Conservation (phyloP, 2,888 invertebrate species). For the Vandiemenella viatica region DNA sequence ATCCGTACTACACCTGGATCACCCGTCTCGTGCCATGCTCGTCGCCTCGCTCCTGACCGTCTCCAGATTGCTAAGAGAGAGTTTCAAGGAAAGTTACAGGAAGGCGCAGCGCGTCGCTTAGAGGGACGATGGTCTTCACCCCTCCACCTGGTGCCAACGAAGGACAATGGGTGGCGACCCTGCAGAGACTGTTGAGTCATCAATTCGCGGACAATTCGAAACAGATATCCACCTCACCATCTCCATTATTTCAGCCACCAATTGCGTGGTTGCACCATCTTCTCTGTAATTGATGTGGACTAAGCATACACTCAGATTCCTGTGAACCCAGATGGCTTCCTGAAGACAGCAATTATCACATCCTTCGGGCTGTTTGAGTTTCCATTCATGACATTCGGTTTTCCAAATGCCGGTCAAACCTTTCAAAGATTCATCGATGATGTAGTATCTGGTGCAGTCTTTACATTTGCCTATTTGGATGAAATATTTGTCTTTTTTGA, state of each 20-base stretch:
- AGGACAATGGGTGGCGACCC: slow-evolving; percentile 21
- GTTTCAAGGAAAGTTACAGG: slow-evolving; percentile 20
- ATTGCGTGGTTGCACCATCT: too few relatives aligned
- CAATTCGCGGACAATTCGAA: slow-evolving; percentile 23
- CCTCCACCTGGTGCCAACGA: slow-evolving; percentile 21
- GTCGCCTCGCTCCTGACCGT: slow-evolving; percentile 22
- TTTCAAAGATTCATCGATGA: too few relatives aligned
- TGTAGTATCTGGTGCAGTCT: too few relatives aligned
- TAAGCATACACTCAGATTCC: too few relatives aligned
- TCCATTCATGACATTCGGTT: too few relatives aligned
- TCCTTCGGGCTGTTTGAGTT: too few relatives aligned
- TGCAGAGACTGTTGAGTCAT: slow-evolving; percentile 27
- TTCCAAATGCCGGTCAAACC: too few relatives aligned
- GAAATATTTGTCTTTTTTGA: too few relatives aligned
- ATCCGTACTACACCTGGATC: slow-evolving; percentile 17
- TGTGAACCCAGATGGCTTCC: too few relatives aligned
- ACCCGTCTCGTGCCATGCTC: slow-evolving; percentile 20
- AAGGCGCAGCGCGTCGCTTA: slow-evolving; percentile 21
- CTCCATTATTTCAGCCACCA: slow-evolving; percentile 24
- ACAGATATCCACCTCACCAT: slow-evolving; percentile 24
- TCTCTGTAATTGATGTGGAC: too few relatives aligned
- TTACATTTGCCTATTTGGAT: too few relatives aligned
- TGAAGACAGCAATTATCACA: too few relatives aligned
- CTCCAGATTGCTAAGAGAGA: slow-evolving; percentile 20
- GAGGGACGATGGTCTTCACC: slow-evolving; percentile 23